Percentiles rank a stretch among this genome's conserved stretches.
Evolutionary conservation across 2,888 invertebrate species (phyloP).

Genomic region (Pachycephus smyrnensis): DNA sequence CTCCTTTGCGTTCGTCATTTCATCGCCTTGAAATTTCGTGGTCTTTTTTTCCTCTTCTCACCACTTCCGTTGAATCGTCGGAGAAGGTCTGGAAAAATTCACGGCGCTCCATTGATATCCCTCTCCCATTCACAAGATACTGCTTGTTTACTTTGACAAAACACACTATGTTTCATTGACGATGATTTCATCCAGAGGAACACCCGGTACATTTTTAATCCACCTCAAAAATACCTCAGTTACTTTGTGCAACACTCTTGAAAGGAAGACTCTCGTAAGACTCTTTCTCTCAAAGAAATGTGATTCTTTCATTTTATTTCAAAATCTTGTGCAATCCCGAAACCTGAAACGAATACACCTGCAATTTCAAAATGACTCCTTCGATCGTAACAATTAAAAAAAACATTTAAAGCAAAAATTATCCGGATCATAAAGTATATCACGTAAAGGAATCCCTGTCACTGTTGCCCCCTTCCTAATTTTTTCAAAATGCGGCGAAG

Average conservation of each 20-base stretch:
- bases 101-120: not conserved
- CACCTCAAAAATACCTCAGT: not conserved
- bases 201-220: not conserved
- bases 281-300: no score
- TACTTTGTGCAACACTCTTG: not conserved
- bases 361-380: not conserved
- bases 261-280: not conserved
- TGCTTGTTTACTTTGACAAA: not conserved
- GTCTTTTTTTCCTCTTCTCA: not conserved
- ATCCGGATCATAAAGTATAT: not conserved
- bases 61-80: not conserved
- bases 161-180: not conserved
- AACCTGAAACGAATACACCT: slow-evolving; percentile 28
- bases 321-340: slow-evolving; percentile 35
- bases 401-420: not conserved
- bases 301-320: not conserved
- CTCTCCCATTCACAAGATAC: not conserved
- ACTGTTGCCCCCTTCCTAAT: not conserved
- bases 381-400: not conserved
- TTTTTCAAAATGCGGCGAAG: not conserved
- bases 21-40: not conserved
- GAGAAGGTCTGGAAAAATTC: not conserved
- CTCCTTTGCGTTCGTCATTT: not conserved
- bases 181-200: not conserved
- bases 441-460: no score